Conservation (phyloP, 1,140 invertebrate genomes). For the Pseudoatta argentina region DNA sequence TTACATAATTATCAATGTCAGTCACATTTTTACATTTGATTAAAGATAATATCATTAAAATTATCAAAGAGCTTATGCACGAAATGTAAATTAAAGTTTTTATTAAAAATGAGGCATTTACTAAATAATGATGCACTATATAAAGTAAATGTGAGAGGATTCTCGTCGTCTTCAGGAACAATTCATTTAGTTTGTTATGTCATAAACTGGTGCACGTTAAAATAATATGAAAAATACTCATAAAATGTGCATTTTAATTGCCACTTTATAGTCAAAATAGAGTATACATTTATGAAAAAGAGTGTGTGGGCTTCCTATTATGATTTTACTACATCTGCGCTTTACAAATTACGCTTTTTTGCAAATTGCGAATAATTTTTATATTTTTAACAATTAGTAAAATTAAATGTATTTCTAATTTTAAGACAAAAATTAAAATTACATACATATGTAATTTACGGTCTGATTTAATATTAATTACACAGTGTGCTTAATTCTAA, state of each 20-base stretch:
- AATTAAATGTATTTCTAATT: background rate
- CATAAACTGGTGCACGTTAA: background rate
- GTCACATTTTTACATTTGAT: background rate
- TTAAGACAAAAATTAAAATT: background rate
- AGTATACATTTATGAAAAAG: constrained; percentile 2
- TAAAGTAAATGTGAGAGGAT: background rate
- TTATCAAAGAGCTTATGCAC: background rate
- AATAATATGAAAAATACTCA: constrained; percentile 2
- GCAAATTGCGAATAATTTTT: background rate
- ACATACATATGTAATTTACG: background rate
- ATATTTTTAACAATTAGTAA: background rate
- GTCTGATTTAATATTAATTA: constrained; percentile 2
- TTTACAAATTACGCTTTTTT: constrained; percentile 15
- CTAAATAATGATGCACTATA: background rate
- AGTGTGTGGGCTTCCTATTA: constrained; percentile 2
- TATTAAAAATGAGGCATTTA: constrained; percentile 21
- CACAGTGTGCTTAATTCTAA: background rate
- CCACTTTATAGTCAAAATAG: background rate
- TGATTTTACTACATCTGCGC: background rate
- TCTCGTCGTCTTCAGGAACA: background rate
- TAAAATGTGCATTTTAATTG: constrained; percentile 1
- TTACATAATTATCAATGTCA: background rate
- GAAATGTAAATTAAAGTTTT: constrained; percentile 5
- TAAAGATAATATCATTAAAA: constrained; percentile 15
- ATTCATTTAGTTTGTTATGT: background rate